Percentiles rank a stretch among this genome's conserved stretches.
These are phyloP conservation scores for Synanthedon formicaeformis DNA, from an alignment of 2,888 invertebrate species.

Conservation along the genomic window DNA sequence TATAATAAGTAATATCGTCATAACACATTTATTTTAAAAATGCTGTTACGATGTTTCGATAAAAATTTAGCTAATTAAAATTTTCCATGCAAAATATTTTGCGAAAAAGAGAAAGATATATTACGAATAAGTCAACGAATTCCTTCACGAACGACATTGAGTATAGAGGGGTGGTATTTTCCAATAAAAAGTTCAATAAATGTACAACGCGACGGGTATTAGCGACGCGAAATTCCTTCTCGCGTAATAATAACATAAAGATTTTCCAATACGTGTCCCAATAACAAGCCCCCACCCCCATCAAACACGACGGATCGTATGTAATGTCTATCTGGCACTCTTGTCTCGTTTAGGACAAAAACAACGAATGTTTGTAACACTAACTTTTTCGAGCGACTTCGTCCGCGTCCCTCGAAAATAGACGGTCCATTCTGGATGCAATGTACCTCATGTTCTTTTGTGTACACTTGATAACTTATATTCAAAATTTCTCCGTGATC, in stretches of 20 bases:
- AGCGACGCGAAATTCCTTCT: constrained; percentile 42
- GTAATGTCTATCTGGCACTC: constrained; percentile 1
- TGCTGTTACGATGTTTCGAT: too few species aligned
- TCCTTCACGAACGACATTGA: constrained; percentile 18
- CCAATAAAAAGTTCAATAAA: constrained; percentile 56
- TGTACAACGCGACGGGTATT: constrained; percentile 50
- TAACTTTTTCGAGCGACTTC: too few species aligned
- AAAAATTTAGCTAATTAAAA: constrained; percentile 3
- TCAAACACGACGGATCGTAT: constrained; percentile 5
- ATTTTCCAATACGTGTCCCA: constrained; percentile 53
- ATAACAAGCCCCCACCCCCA: constrained; percentile 21
- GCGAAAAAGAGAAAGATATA: constrained; percentile 12
- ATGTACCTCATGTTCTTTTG: too few species aligned
- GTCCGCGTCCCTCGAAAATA: too few species aligned
- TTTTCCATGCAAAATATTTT: constrained; percentile 14
- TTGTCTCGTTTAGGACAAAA: too few species aligned
- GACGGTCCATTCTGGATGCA: too few species aligned
- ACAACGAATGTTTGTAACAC: too few species aligned
- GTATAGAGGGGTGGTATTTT: constrained; percentile 40
- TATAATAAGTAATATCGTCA: too few species aligned
- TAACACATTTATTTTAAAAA: neutral
- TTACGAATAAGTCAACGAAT: constrained; percentile 11
- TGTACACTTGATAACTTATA: too few species aligned
- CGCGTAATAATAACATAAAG: constrained; percentile 57
- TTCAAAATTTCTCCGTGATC: too few species aligned